Evolutionary conservation across 2,797 vertebrate species (phyloP).

Genomic region (Pipistrellus kuhlii): DNA sequence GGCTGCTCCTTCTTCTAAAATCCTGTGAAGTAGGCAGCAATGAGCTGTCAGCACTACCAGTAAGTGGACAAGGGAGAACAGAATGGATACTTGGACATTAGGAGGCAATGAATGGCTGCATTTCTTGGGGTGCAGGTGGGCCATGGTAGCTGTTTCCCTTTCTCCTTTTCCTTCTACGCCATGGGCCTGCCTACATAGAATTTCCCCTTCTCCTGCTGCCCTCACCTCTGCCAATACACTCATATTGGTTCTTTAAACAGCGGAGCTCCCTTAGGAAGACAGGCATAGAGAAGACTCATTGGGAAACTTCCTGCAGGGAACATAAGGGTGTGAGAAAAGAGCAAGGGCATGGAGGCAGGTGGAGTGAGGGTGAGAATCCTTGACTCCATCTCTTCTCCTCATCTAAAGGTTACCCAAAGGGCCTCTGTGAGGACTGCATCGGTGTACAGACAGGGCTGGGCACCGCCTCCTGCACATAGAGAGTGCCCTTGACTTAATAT

Average conservation of each 20-base stretch:
- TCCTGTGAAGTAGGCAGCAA: background rate
- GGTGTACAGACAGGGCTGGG: background rate
- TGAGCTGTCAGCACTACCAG: background rate
- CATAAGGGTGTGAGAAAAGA: background rate
- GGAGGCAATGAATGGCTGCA: background rate
- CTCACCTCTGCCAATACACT: background rate
- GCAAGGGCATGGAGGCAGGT: background rate
- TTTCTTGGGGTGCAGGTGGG: background rate
- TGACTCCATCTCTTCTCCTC: background rate
- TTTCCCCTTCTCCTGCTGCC: background rate
- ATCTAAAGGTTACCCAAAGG: no score
- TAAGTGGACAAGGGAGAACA: background rate
- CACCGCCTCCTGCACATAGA: accelerated
- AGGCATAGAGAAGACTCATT: background rate
- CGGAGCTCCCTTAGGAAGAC: background rate
- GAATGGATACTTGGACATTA: background rate
- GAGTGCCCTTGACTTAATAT: background rate
- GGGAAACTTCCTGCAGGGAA: background rate
- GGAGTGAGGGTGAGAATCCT: no score
- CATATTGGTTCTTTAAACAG: background rate
- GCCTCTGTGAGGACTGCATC: background rate
- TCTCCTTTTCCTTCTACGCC: background rate
- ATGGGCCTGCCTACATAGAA: background rate
- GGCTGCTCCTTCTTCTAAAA: background rate
- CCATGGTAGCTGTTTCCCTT: background rate